These are phyloP conservation scores for Mixornis gularis DNA, from an alignment of 2,113 vertebrate genomes.

Conservation along the genomic window DNA sequence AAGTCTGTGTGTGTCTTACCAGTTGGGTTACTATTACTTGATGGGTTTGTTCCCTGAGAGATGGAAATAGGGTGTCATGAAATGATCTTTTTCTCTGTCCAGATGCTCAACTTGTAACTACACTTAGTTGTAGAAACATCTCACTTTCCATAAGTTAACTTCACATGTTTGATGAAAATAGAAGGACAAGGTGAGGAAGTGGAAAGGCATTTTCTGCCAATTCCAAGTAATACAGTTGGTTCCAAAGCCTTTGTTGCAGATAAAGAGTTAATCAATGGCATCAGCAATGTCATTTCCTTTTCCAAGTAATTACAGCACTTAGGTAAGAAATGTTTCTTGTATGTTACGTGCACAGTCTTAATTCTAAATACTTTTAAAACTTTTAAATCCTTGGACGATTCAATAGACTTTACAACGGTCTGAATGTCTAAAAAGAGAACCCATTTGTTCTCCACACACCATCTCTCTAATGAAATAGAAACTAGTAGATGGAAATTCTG, in stretches of 20 bases:
- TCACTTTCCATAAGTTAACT: neutral
- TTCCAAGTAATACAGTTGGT: neutral
- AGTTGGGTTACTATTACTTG: neutral
- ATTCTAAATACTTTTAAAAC: neutral
- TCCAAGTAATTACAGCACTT: neutral
- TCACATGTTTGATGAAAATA: neutral
- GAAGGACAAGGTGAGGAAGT: neutral
- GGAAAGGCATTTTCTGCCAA: neutral
- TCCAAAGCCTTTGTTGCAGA: neutral
- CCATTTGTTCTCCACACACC: constrained; percentile 17
- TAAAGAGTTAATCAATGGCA: neutral
- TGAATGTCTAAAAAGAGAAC: constrained; percentile 24
- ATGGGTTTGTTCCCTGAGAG: neutral
- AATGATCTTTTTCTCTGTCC: neutral
- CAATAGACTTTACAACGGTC: constrained; percentile 8
- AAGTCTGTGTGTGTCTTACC: neutral
- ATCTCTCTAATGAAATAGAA: constrained; percentile 51
- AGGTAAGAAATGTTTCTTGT: neutral
- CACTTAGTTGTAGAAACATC: neutral
- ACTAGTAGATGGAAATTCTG: constrained; percentile 59
- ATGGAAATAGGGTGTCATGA: neutral
- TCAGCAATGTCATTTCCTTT: constrained; percentile 1
- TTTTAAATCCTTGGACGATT: constrained; percentile 7
- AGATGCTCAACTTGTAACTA: neutral
- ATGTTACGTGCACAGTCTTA: neutral